Evolutionary conservation across 2,888 invertebrate genomes (phyloP), one percentile per base, ranked within the genome.

Genomic region (Laspeyria flexula): DNA sequence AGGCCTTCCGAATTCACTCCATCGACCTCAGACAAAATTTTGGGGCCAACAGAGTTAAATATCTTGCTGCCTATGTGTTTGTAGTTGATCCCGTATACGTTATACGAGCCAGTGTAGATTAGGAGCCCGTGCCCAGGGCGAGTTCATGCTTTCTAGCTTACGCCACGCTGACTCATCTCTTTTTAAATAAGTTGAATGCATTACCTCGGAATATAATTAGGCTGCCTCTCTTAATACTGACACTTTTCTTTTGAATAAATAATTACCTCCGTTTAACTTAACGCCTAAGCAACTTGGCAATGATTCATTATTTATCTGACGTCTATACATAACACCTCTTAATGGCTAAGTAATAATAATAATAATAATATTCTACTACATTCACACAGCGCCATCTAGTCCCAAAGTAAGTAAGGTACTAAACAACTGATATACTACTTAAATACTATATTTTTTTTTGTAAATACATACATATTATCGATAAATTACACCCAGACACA

Each of bases 1-100:
- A 48, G 49, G 38, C 38, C 39, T 42, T 27, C 37, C 47, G 18
- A 12, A 23, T 37, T 42, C 56, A 35, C 49, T 45, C 52, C 52
- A 55, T 53, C 56, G 65, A 68, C 60, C 48, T 55, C 54, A 25
- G 29, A 31, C 37, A 41, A 50, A 46, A 57, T 69, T 65, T 51
- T 46, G 54, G 55, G 56, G 51, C 60, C 68, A 48, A 31, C 35
- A 12, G 16, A 30, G 31, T 44, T 46, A 27, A 45, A 38, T 33
- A 50, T 33, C 15, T 33, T 12, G 25, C 34, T 11, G 35, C 33
- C 11, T 30, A 16, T 51, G 5, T 35, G 23, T 25, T 39, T 59
- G 30, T 39, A 43, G 44, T 63, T 31, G 38, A 47, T 50, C 34
- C 45, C 25, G 18, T 37, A 13, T 51, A 33, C 33, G 33, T 13